Percentiles rank a stretch among this genome's conserved stretches.
phyloP scores from a whole-genome alignment of 2,113 vertebrate species.

The Rhinopomastus cyanomelas region DNA sequence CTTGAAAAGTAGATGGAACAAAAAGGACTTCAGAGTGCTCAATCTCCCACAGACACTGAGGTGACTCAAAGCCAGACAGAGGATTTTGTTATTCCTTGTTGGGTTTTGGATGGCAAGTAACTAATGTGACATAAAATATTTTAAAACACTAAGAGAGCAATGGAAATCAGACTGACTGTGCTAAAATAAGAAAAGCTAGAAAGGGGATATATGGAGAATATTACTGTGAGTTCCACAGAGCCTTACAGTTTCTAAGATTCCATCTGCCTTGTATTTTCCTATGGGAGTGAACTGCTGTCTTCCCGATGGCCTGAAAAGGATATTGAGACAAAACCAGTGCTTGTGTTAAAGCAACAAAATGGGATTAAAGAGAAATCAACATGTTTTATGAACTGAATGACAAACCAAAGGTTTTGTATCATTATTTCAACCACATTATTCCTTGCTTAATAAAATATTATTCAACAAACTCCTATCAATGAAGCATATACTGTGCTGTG shows the following conservation, averaged over 20 bases:
- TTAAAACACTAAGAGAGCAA: background rate
- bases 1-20: background rate
- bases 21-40: background rate
- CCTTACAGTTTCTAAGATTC: slow-evolving; percentile 89
- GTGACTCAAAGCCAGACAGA: background rate
- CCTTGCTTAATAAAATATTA: background rate
- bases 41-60: background rate
- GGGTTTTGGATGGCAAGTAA: background rate
- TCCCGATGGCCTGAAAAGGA: slow-evolving; percentile 83
- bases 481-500: background rate
- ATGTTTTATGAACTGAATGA: background rate
- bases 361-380: background rate
- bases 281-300: slow-evolving; percentile 84
- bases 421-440: background rate
- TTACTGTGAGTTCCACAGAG: slow-evolving; percentile 35
- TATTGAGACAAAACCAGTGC: slow-evolving; percentile 31
- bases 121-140: background rate
- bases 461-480: background rate
- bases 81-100: background rate
- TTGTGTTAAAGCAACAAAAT: background rate
- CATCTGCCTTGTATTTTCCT: slow-evolving; percentile 88
- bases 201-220: background rate
- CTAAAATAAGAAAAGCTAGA: background rate
- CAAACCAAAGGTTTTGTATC: background rate
- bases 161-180: background rate